phyloP scores from a whole-genome alignment of 2,888 invertebrate species.

The Epinotia bilunana region DNA sequence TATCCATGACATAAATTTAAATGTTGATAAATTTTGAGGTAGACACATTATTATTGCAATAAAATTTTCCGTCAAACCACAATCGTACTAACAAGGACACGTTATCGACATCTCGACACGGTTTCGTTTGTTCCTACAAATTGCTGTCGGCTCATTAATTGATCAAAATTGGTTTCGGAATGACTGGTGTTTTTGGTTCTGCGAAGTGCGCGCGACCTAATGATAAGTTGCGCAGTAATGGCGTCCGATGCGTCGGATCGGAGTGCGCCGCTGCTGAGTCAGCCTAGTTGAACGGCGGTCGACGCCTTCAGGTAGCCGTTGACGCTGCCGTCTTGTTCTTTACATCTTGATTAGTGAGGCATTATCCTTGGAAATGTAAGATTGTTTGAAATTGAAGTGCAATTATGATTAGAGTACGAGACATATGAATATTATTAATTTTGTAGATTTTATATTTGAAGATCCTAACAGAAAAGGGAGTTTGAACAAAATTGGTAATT shows the following conservation, averaged over 20 bases:
- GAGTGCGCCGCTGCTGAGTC: constrained; percentile 77
- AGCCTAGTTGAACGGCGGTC: constrained; percentile 73
- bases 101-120: constrained; percentile 73
- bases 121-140: constrained; percentile 70
- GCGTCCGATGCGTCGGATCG: constrained; percentile 58
- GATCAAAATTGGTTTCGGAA: constrained; percentile 70
- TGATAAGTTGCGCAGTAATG: constrained; percentile 72
- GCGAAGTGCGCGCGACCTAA: constrained; percentile 78
- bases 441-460: neutral
- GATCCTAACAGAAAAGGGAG: neutral
- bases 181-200: constrained; percentile 77
- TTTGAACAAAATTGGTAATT: too few species aligned
- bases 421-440: neutral
- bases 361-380: constrained; percentile 37
- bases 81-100: constrained; percentile 68
- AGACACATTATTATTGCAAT: constrained; percentile 22
- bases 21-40: neutral
- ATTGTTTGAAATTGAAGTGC: constrained; percentile 19
- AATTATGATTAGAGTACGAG: constrained; percentile 2
- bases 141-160: constrained; percentile 77
- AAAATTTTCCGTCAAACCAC: constrained; percentile 38
- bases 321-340: constrained; percentile 54
- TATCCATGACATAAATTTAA: neutral
- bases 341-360: constrained; percentile 44
- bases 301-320: constrained; percentile 64